These are phyloP conservation scores for Ceratosolen fusciceps DNA, from an alignment of 1,140 invertebrate genomes.

Conservation along the genomic window DNA sequence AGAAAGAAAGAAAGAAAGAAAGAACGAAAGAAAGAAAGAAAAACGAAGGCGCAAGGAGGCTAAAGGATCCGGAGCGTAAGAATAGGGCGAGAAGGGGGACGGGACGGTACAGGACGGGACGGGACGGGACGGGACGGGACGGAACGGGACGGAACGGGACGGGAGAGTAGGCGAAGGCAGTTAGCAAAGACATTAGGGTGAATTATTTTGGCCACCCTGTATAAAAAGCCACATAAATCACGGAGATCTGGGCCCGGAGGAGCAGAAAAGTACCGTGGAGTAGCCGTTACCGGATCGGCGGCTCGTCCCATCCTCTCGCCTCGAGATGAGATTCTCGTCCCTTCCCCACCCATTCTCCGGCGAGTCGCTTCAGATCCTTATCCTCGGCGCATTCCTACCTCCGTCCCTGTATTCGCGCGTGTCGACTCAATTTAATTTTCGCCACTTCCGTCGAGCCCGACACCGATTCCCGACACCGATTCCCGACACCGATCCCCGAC, in stretches of 20 bases:
- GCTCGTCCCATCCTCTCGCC: no score
- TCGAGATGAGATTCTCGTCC: slow-evolving; percentile 33
- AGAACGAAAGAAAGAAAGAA: slow-evolving; percentile 46
- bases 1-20: slow-evolving; percentile 40
- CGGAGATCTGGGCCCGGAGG: slow-evolving; percentile 56
- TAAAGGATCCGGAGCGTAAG: no score
- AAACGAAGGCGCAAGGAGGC: no score
- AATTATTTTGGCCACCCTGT: slow-evolving; percentile 67
- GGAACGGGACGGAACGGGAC: no score
- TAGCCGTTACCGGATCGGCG: not conserved
- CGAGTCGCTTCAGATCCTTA: slow-evolving; percentile 32
- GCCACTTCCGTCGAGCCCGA: not conserved
- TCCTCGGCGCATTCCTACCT: slow-evolving; percentile 31
- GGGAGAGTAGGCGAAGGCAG: slow-evolving; percentile 63
- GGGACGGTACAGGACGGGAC: no score
- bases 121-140: no score
- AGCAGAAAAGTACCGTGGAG: not conserved
- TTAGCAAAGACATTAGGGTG: slow-evolving; percentile 69
- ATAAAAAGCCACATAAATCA: slow-evolving; percentile 69
- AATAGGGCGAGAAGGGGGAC: no score
- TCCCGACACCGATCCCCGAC: not conserved
- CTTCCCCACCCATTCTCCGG: slow-evolving; percentile 48
- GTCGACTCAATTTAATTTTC: slow-evolving; percentile 46
- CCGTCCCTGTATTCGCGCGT: slow-evolving; percentile 12
- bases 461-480: not conserved